phyloP scores from a whole-genome alignment of 2,888 invertebrate genomes.

The Zootermopsis nevadensis region DNA sequence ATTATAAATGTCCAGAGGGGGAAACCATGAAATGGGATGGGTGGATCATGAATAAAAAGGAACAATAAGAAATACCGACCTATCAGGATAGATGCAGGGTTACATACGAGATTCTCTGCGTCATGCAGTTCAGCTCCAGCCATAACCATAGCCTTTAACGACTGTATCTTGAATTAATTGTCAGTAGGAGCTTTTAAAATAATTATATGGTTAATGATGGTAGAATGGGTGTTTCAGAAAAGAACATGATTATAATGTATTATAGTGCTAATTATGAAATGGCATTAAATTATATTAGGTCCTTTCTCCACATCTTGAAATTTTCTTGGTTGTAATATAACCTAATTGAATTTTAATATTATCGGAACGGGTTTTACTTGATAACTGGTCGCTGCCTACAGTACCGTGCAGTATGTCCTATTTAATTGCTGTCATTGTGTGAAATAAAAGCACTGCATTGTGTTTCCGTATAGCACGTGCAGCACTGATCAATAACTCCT shows the following conservation, averaged over 20 bases:
- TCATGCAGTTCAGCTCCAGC: neutral
- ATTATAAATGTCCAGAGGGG: slow-evolving; percentile 23
- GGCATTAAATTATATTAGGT: neutral
- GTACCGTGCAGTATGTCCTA: too few species aligned
- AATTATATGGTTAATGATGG: slow-evolving; percentile 40
- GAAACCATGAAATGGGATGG: neutral
- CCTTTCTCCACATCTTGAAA: slow-evolving; percentile 6
- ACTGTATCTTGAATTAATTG: slow-evolving; percentile 35
- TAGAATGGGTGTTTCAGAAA: slow-evolving; percentile 22
- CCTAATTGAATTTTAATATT: neutral
- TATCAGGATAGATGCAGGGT: slow-evolving; percentile 12
- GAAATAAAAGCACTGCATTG: neutral
- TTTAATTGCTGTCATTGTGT: neutral
- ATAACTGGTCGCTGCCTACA: neutral
- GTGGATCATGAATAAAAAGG: slow-evolving; percentile 14
- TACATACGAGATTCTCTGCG: slow-evolving; percentile 23
- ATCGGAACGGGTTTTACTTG: neutral
- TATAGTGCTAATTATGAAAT: slow-evolving; percentile 26
- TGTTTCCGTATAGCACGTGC: too few species aligned
- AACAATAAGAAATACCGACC: slow-evolving; percentile 1
- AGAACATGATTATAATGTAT: slow-evolving; percentile 12
- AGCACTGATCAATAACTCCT: too few species aligned
- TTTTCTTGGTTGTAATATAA: neutral
- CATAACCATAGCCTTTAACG: neutral
- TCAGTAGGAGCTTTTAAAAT: slow-evolving; percentile 35